phyloP scores from a whole-genome alignment of 53 echinoderm and acorn worm genomes.

The Patiria pectinifera region DNA sequence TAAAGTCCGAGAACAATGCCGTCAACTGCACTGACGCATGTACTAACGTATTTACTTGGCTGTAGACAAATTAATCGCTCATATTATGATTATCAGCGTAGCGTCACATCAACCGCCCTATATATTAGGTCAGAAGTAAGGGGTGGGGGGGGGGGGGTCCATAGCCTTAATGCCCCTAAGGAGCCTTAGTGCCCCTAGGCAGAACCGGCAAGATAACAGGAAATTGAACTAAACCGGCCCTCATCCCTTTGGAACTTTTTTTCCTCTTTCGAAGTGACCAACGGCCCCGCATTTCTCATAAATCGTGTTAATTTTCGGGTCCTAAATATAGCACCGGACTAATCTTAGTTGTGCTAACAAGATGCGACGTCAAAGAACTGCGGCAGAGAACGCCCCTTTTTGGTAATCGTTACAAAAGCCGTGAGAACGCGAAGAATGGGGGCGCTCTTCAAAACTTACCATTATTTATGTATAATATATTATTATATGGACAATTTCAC shows the following conservation, averaged over 20 bases:
- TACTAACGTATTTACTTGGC: no score
- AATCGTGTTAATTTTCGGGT: neutral
- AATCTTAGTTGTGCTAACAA: neutral
- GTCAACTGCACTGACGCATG: no score
- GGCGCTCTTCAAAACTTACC: no score
- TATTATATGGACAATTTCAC: no score
- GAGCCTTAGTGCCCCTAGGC: neutral
- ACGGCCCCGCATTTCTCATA: conserved; percentile 11
- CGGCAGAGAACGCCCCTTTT: neutral
- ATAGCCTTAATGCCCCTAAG: neutral
- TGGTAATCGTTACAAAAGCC: no score
- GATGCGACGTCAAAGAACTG: neutral
- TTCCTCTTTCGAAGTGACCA: conserved; percentile 3
- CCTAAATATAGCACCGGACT: neutral
- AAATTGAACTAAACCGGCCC: conserved; percentile 21
- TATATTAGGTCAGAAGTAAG: neutral
- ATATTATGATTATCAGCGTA: no score
- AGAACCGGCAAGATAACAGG: conserved; percentile 23
- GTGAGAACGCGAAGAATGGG: no score
- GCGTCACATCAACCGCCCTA: no score
- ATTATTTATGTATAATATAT: no score
- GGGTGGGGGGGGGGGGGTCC: neutral
- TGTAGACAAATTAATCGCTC: no score
- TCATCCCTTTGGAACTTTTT: neutral
- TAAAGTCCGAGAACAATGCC: no score